Conservation (phyloP, 2,113 vertebrate species). For the Ailuropoda melanoleuca region DNA sequence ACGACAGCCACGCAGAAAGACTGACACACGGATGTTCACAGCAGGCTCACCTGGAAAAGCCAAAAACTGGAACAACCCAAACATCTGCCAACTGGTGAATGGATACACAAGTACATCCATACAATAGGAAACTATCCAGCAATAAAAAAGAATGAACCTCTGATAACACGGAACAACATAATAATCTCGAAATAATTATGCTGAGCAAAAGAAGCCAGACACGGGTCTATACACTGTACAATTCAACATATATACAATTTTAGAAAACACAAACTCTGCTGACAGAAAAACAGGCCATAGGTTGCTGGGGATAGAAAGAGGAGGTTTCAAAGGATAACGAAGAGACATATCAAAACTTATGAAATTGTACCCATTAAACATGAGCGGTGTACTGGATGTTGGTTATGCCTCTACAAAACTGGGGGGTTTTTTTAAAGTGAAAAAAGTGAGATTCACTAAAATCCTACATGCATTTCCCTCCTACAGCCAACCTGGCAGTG, state of each 20-base stretch:
- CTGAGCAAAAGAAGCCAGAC: neutral
- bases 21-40: neutral
- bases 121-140: neutral
- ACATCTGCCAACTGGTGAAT: neutral
- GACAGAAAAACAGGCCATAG: neutral
- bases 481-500: neutral
- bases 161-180: neutral
- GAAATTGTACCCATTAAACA: neutral
- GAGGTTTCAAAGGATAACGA: neutral
- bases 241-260: neutral
- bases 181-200: constrained; percentile 7
- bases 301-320: neutral
- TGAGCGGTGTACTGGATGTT: neutral
- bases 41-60: neutral
- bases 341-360: neutral
- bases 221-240: neutral
- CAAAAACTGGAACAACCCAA: neutral
- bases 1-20: neutral
- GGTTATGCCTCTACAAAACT: neutral
- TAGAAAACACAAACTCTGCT: neutral
- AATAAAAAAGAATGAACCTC: neutral
- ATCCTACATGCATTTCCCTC: neutral
- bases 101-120: neutral
- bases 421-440: neutral
- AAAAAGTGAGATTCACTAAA: neutral